Conservation (phyloP, 64 coral and sea anemone species). For the Trachythela sp. region DNA sequence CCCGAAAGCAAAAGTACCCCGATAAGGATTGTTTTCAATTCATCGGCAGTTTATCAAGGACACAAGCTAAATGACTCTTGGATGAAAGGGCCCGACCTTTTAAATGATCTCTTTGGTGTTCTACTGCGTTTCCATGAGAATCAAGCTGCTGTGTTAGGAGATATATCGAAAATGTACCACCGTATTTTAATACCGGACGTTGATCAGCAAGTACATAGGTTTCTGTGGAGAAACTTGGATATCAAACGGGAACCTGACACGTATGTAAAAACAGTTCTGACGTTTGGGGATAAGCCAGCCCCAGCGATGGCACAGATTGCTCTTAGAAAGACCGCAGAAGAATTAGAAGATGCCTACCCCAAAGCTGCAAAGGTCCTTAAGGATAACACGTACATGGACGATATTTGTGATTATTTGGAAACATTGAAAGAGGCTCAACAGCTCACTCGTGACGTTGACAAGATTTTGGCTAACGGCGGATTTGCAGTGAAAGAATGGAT, state of each 20-base stretch:
- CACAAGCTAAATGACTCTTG: neutral
- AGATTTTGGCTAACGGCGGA: neutral
- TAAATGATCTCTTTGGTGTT: neutral
- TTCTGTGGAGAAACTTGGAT: neutral
- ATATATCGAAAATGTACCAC: conserved; percentile 11
- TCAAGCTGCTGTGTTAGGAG: neutral
- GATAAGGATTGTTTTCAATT: neutral
- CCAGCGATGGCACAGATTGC: neutral
- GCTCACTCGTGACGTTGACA: neutral
- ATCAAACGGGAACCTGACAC: neutral
- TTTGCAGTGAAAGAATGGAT: neutral
- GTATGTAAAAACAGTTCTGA: neutral
- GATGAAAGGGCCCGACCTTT: neutral
- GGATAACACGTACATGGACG: neutral
- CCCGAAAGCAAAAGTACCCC: neutral
- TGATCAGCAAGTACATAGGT: neutral
- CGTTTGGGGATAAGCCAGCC: neutral
- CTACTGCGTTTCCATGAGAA: neutral
- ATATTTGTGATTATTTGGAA: neutral
- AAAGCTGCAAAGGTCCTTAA: neutral
- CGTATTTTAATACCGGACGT: neutral
- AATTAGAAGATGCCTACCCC: neutral
- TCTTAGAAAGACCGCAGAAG: neutral
- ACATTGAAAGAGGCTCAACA: neutral
- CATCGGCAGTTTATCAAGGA: neutral